These are phyloP conservation scores for Acanthopagrus latus DNA, from an alignment of 2,797 vertebrate genomes.

Conservation along the genomic window DNA sequence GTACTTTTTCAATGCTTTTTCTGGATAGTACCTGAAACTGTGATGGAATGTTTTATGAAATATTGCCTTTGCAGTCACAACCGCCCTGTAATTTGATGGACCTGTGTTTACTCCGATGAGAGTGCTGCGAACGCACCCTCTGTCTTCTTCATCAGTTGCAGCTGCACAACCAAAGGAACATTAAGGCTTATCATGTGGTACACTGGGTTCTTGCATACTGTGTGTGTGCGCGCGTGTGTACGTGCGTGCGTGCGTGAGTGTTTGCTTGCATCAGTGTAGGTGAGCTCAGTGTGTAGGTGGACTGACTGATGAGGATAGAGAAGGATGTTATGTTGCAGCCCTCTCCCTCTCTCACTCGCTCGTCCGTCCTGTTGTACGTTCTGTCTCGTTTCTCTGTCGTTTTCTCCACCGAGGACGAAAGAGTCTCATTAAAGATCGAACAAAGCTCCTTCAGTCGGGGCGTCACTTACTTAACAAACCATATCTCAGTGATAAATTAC, in stretches of 20 bases:
- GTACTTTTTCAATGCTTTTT: background rate
- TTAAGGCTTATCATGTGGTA: conserved; percentile 22
- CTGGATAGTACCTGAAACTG: background rate
- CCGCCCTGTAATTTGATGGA: conserved; percentile 20
- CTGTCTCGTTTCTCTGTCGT: background rate
- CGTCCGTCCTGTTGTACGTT: background rate
- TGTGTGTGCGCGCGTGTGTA: conserved; percentile 1
- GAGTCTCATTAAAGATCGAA: background rate
- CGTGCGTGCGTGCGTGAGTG: background rate
- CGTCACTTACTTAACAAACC: background rate
- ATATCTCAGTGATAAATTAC: background rate
- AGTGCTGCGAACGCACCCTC: conserved; percentile 21
- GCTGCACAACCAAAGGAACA: conserved; percentile 30
- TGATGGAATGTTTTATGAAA: conserved; percentile 19
- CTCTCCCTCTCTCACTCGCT: background rate
- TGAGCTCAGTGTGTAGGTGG: conserved; percentile 44
- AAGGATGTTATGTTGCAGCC: background rate
- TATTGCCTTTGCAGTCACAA: conserved; percentile 23
- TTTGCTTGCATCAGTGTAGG: conserved; percentile 18
- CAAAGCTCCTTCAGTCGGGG: background rate
- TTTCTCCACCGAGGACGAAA: background rate
- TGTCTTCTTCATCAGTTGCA: conserved; percentile 30
- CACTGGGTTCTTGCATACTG: background rate
- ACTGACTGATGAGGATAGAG: conserved; percentile 40
- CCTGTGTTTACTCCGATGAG: conserved; percentile 30